A percentile compares a stretch with the other conserved stretches of the same genome.
phyloP scores from a whole-genome alignment of 1,140 invertebrate species.

The Nomia melanderi region DNA sequence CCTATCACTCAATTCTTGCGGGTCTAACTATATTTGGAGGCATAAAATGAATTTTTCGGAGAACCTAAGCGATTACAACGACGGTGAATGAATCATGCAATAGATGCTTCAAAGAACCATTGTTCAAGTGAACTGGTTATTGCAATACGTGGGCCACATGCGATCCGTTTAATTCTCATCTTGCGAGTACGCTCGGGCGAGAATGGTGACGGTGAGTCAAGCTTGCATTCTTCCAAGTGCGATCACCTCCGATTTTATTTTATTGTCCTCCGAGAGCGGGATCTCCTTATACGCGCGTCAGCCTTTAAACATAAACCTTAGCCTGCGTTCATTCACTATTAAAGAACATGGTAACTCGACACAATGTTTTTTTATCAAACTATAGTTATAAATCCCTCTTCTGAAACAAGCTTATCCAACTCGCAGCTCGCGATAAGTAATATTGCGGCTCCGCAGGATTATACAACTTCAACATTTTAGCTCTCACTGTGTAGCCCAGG shows the following conservation, averaged over 20 bases:
- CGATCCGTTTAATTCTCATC: neutral
- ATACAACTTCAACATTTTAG: no score
- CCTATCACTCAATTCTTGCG: neutral
- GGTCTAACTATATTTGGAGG: neutral
- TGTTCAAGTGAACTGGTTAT: neutral
- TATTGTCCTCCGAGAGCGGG: constrained; percentile 15
- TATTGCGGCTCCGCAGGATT: no score
- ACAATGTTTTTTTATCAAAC: neutral
- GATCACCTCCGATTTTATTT: constrained; percentile 51
- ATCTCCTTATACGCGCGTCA: constrained; percentile 26
- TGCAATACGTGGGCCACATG: neutral
- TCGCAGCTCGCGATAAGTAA: no score
- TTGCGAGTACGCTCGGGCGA: neutral
- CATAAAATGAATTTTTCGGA: neutral
- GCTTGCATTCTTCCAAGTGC: constrained; percentile 49
- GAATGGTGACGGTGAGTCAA: constrained; percentile 40
- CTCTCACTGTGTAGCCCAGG: no score
- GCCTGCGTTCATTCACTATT: constrained; percentile 4
- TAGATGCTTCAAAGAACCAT: neutral
- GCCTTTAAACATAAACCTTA: constrained; percentile 18
- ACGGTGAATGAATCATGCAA: neutral
- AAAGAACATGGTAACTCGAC: neutral
- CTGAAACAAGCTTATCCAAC: no score
- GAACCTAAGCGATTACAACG: neutral
- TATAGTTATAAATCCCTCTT: neutral